Base-by-base conservation (phyloP, 2,888 invertebrate species). In the Tetragonisca angustula region DNA sequence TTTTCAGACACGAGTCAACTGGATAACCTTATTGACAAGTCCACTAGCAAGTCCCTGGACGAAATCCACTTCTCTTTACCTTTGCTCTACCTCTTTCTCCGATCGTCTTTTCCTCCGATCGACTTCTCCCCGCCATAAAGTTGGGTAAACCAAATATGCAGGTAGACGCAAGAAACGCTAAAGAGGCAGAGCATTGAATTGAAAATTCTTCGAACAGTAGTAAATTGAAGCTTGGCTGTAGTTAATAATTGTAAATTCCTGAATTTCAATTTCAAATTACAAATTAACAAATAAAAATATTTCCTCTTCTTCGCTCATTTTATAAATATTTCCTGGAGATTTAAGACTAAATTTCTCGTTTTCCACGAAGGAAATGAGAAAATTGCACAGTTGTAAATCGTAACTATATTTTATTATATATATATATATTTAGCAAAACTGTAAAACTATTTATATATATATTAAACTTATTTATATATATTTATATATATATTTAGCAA, bases 11-110 rank as follows among this genome's bases (percentile, higher is more conserved):
- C 50, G 68, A 59, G 59, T 56, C 59, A 59, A 50, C 59, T 50
- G 59, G 70, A 59, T 76, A 76, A 76, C 69, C 64, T 52, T 52
- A 69, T 76, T 69, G 76, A 70, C 76, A 69, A 76, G 69, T 76
- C 59, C 76, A 76, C 76, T 69, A 17, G 27, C 50, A n/a, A 59
- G 59, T 61, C 49, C 21, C 49, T 61, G 54, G 76, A 19, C 68
- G 76, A 69, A 76, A 76, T 76, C 69, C 69, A 76, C 69, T 76
- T 64, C 52, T 21, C 61, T 64, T 72, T 76, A 50, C 32, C 50
- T 76, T 61, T 36, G 32, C 61, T 19, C 15, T n/a, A 19, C 19
- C 50, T 52, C 24, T 36, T 32, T 24, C 56, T 19, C 17, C 4
- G 11, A 17, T 27, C 21, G 49, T 21, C 43, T 49, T 68, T 32